Evolutionary conservation across 1,140 invertebrate species (phyloP), one percentile per base, ranked within the genome.

Genomic region (Cephus cinctus): DNA sequence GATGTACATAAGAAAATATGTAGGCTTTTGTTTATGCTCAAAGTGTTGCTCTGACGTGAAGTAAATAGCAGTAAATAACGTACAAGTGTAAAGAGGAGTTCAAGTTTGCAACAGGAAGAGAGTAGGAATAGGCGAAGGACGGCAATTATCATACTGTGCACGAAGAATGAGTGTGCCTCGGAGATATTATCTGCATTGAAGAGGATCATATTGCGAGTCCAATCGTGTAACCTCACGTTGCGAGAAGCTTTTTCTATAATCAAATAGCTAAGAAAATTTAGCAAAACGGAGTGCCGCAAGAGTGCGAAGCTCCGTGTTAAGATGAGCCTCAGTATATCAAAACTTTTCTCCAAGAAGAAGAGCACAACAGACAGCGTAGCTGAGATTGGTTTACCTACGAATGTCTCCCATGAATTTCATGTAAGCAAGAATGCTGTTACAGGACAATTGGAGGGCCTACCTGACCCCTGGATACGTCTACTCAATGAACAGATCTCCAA

Each of bases 401-500:
- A 86, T 66, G 91, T 89, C 6, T 84, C 85, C 18, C 86, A 90
- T 59, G 79, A 89, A 56, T 85, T 92, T 63, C 91, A 94, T 73
- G 90, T 93, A 12, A 85, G 81, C 43, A 87, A 83, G 56, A 89
- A 93, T 66, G 79, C 82, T 3, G 76, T 85, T 55, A 90, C 89
- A 1, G 88, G 89, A 2, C 81, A 87, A 63, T 69, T 92, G 48
- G 87, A 89, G 61, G 91, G 88, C 4, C 73, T 93, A 14, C 90
- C 90, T 0, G 78, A 82, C 15, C 79, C 88, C 22, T 94, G 91
- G 91, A 73, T 86, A 20, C 76, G 83, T 30, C 77, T 95, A 32
- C 79, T 98, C 44, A 86, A 92, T 61, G 83, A 86, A 30, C 91
- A 96, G 71, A 93, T 98, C 54, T 90, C 90, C 23, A 83, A 85